Base-by-base conservation (phyloP, 2,113 vertebrate genomes). In the Morphnarchus princeps region DNA sequence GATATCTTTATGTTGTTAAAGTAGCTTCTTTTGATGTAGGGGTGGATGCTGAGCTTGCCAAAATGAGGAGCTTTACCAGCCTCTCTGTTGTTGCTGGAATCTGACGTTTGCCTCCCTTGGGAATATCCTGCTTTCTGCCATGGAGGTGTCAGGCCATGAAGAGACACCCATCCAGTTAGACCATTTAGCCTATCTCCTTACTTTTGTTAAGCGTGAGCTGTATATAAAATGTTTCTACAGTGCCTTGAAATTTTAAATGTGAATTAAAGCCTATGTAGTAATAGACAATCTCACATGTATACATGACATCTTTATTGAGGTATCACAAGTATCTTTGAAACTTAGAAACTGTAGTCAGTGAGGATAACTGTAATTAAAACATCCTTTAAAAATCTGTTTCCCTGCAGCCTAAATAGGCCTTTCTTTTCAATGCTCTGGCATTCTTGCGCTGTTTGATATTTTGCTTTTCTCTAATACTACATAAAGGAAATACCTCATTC, bases 401-500 rank as follows among this genome's bases (percentile, higher is more conserved):
- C 19, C 45, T 87, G 13, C 72, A 85, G 29, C 57, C 74, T 94
- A 79, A 50, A n/a, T 69, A 50, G 70, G 31, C 36, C 54, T 85
- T 85, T 89, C 50, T 87, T 95, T 90, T 85, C 69, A 83, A 49
- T 40, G 66, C 24, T 77, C 54, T 74, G 36, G 58, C 67, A 77
- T 80, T 88, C 72, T 14, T 4, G 4, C 8, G 4, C 88, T 91
- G 43, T 82, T 91, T 96, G 82, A 82, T 95, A 81, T 94, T 73
- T 87, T 90, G 54, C 72, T 84, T 90, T 57, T 63, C 69, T 88
- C 59, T 94, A 70, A 81, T 92, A 66, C n/a, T 67, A 5, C 49
- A 80, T 90, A 86, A 93, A 93, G 84, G 70, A 92, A 95, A 77
- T 83, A 73, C 42, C 77, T 94, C 74, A 79, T 96, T 90, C 50